A percentile compares a stretch with the other conserved stretches of the same genome.
phyloP scores from a whole-genome alignment of 64 coral and sea anemone genomes.

The Platygyra sinensis region DNA sequence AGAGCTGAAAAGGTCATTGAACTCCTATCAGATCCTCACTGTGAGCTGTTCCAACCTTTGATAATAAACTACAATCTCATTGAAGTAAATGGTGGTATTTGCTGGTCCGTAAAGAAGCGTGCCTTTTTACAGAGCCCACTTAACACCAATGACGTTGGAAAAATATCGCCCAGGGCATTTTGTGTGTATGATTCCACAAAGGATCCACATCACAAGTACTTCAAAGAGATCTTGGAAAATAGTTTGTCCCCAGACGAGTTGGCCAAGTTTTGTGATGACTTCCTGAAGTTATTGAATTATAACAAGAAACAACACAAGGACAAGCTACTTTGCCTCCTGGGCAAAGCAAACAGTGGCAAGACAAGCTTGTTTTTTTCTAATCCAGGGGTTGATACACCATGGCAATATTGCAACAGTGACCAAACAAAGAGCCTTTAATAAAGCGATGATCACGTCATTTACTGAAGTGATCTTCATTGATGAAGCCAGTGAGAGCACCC shows the following conservation, averaged over 20 bases:
- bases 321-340: slow-evolving; percentile 5
- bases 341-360: slow-evolving; percentile 27
- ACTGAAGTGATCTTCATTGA: slow-evolving; percentile 15
- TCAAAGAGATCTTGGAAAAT: slow-evolving; percentile 6
- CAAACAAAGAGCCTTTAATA: slow-evolving; percentile 44
- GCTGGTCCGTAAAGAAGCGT: not conserved
- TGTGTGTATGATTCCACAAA: not conserved
- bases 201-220: not conserved
- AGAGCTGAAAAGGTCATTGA: not conserved
- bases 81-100: too few relatives aligned
- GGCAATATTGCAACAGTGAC: slow-evolving; percentile 25
- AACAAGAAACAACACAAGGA: slow-evolving; percentile 25
- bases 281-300: slow-evolving; percentile 20
- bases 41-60: not conserved
- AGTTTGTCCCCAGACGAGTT: not conserved
- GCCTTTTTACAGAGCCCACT: not conserved
- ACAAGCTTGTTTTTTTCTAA: slow-evolving; percentile 34
- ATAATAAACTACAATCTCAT: not conserved
- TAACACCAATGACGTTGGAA: not conserved
- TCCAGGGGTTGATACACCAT: slow-evolving; percentile 11
- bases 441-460: slow-evolving; percentile 27
- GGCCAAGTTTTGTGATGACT: not conserved
- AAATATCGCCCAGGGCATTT: not conserved
- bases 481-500: not conserved
- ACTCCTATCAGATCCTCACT: not conserved